Base-by-base conservation (phyloP, 2,113 vertebrate species). In the zebrafish (Danio rerio) region DNA sequence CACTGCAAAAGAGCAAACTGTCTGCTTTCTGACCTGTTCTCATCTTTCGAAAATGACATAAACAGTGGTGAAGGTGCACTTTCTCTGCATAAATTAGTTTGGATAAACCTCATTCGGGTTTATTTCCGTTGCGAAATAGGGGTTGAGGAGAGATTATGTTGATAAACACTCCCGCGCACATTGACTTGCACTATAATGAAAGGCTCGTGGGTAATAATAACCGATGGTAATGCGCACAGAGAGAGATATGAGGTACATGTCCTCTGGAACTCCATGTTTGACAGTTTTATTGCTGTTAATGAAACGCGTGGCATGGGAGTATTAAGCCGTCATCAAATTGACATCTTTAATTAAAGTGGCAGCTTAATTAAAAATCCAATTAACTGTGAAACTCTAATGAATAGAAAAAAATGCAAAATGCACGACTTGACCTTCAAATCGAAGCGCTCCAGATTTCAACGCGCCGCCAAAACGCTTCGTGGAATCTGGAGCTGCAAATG, bases 311-410 rank as follows among this genome's bases (percentile, higher is more conserved):
- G 66, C 59, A 87, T 78, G 86, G 84, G 83, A 83, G 83, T 87
- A 83, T 88, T 89, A 69, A 86, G 89, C 89, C 87, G 90, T 90
- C 89, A 83, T 86, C 85, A 81, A 79, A 83, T 88, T 91, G 91
- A 90, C 88, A 85, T 86, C 85, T 89, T 92, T 92, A 91, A 92
- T 92, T 92, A 90, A 92, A 92, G 91, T 88, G 88, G 84, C 89
- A 88, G 86, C 88, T 83, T 92, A 88, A 93, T 93, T 92, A 92
- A 92, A 93, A 93, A 92, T 92, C 86, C 87, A 91, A 92, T 93
- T 92, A 91, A 90, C 90, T 87, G 83, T 90, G 84, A 85, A 86
- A 83, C 83, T 82, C 76, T 89, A 92, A 90, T 90, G 89, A 88
- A 89, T 71, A 68, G 84, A 84, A 90, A 31, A 52, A 90, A 88